Evolutionary conservation across 2,888 invertebrate species (phyloP), one percentile per base, ranked within the genome.

Genomic region (Hetaerina titia): DNA sequence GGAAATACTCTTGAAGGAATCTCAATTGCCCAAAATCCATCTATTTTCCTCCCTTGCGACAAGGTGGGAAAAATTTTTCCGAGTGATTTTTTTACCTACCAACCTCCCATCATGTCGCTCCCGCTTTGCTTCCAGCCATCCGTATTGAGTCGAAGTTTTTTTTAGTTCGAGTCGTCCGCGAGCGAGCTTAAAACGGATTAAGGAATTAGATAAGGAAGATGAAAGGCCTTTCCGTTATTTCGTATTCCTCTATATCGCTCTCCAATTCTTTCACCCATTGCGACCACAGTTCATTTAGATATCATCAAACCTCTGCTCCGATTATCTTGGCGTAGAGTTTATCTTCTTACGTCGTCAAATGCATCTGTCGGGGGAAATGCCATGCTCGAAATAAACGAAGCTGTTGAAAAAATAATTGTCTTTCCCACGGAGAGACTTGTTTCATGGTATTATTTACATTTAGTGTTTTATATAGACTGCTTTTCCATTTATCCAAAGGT

Each of bases 121-220:
- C 31, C 31, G 81, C 15, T 81, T 31, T 31, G 25, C 81, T 13
- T 25, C 31, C 31, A 5, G 19, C 69, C 69, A 17, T 9, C 22
- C 17, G 69, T 31, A 31, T 81, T 81, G 25, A 81, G 9, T 25
- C 31, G 22, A 81, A 11, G 13, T 13, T 81, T 31, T 11, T 81
- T 81, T 81, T 81, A 25, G 25, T 81, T 31, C 31, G 81, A 81
- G 25, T 31, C 81, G 31, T 31, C 31, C 25, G 25, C 31, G 81
- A 69, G n/a, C 69, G 22, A n/a, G n/a, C 69, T 69, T n/a, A 69
- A n/a, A 81, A 81, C 25, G 81, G 81, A 81, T 81, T 81, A 31
- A 31, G 22, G 81, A 31, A 81, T 81, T 74, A 11, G n/a, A 22
- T 31, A 9, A n/a, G 25, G 81, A 81, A 31, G 31, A 81, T 11